phyloP scores from a whole-genome alignment of 2,888 invertebrate species.

The Tupiocoris notatus region DNA sequence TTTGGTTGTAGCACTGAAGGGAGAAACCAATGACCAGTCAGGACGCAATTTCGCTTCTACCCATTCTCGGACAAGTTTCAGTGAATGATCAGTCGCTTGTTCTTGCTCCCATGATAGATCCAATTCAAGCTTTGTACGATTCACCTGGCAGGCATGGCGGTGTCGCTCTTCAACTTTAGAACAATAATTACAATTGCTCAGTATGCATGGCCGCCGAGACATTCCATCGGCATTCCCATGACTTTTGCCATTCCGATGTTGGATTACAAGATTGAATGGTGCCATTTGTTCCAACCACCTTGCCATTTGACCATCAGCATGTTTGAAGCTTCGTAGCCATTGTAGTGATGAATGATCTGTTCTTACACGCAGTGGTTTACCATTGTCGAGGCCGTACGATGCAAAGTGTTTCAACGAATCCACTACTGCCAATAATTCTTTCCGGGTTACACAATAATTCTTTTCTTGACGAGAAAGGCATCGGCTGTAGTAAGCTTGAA shows the following conservation, averaged over 20 bases:
- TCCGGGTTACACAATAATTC: slow-evolving; percentile 14
- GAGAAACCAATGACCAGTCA: background rate
- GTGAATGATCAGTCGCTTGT: background rate
- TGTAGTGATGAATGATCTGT: slow-evolving; percentile 23
- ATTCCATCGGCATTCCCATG: no score
- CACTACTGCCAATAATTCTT: slow-evolving; percentile 10
- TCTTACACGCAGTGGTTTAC: background rate
- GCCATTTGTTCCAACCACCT: slow-evolving; percentile 52
- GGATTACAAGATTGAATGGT: slow-evolving; percentile 50
- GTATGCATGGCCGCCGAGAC: slow-evolving; percentile 46
- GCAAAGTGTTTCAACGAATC: background rate
- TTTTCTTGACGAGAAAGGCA: background rate
- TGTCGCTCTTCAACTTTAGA: background rate
- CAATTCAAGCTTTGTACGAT: no score
- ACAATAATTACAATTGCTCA: background rate
- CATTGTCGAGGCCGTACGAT: slow-evolving; percentile 14
- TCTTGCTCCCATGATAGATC: background rate
- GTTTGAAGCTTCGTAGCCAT: slow-evolving; percentile 24
- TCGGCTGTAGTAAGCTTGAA: background rate
- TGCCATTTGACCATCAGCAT: slow-evolving; percentile 45
- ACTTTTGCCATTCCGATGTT: slow-evolving; percentile 49
- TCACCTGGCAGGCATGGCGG: no score
- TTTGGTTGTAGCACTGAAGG: background rate
- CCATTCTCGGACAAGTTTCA: background rate
- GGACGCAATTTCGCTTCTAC: background rate